Evolutionary conservation across 1,140 invertebrate species (phyloP), one percentile per base, ranked within the genome.

Genomic region (Trypoxylus dichotomus): DNA sequence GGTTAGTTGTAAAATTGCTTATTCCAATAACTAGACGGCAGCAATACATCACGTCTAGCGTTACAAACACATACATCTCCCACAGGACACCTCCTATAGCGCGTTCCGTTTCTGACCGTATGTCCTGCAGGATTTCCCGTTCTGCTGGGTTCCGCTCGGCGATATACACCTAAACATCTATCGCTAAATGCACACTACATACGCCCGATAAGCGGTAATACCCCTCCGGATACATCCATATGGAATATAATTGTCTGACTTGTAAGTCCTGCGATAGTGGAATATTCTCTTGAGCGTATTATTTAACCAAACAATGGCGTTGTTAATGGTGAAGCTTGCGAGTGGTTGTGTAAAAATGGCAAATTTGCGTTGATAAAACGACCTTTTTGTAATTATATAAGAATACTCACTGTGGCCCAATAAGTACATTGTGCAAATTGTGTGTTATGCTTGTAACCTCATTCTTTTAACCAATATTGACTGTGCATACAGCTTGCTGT

Each of bases 71-170:
- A 63, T 24, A 21, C 25, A 24, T 63, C 60, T 63, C 60, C 60
- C 60, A 27, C 25, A 24, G 60, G 60, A 63, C 60, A 63, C 19
- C 25, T 63, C 19, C 60, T 63, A 13, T 63, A 63, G 21, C 25
- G 21, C 60, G 25, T 63, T 63, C n/a, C 60, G 25, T 19, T 63
- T 63, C 21, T 63, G 60, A 63, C 60, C 60, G 21, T 27, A 63
- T 27, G 60, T 63, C 60, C 60, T 63, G 21, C 60, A 63, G 60
- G 60, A 63, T 63, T 63, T 63, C 60, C 60, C 60, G 60, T 63
- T 63, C 60, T 13, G 21, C 1, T 7, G 13, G 10, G 60, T 63
- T 63, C 25, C 19, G 21, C 19, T 24, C 19, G 3, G 11, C 15
- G 19, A 19, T 63, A 27, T 63, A 63, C 24, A 63, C 19, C n/a